A percentile compares a stretch with the other conserved stretches of the same genome.
These are phyloP conservation scores for Esox niger DNA, from an alignment of 2,113 vertebrate species.

Conservation along the genomic window DNA sequence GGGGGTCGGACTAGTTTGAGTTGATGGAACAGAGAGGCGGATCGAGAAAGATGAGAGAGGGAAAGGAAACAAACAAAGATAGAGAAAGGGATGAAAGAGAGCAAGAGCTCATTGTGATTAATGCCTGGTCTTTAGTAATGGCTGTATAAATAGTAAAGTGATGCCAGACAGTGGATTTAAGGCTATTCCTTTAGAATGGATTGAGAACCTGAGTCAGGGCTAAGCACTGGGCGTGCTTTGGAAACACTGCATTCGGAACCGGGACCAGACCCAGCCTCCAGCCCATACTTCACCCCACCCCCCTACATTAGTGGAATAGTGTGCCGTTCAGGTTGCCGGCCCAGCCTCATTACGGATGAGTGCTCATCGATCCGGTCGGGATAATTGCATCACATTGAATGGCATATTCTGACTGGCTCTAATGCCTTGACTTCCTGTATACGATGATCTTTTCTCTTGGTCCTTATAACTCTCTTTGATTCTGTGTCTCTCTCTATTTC, in stretches of 20 bases:
- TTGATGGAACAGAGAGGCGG: not conserved
- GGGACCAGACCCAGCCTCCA: not conserved
- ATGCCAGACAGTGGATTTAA: slow-evolving; percentile 39
- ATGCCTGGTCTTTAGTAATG: slow-evolving; percentile 55
- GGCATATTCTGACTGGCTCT: too few species aligned
- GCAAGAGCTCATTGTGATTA: slow-evolving; percentile 32
- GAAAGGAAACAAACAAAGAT: slow-evolving; percentile 8
- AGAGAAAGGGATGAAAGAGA: slow-evolving; percentile 14
- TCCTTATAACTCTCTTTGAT: not conserved
- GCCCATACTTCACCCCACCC: not conserved
- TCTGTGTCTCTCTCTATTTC: not conserved
- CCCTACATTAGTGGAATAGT: too few species aligned
- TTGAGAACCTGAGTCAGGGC: slow-evolving; percentile 1
- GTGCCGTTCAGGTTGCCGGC: not conserved
- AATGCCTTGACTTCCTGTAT: too few species aligned
- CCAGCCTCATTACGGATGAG: not conserved
- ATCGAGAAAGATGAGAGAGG: slow-evolving; percentile 3
- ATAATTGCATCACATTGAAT: not conserved
- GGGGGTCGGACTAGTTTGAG: too few species aligned
- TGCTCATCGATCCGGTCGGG: not conserved
- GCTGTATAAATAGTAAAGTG: slow-evolving; percentile 57
- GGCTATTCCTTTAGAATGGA: slow-evolving; percentile 27
- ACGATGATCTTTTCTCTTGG: not conserved
- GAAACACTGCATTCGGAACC: not conserved
- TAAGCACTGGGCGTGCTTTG: not conserved